Conservation (phyloP, 1,140 invertebrate genomes). For the Listronotus bonariensis region DNA sequence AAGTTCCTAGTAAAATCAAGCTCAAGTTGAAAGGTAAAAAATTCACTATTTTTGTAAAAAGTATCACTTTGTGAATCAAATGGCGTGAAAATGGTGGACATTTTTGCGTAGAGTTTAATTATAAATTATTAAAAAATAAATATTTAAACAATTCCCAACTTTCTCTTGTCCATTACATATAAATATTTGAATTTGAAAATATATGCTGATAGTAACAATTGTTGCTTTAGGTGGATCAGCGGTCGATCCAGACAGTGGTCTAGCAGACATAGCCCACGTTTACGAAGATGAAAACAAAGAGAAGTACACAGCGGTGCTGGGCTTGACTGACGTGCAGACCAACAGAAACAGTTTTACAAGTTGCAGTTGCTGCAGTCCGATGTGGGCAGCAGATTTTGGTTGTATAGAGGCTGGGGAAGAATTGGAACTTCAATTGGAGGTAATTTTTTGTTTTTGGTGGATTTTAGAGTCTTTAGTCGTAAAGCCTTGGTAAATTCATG, state of each 20-base stretch:
- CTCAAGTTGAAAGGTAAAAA: constrained; percentile 74
- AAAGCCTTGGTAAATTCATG: too few species aligned
- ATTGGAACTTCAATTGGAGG: constrained; percentile 92
- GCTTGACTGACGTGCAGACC: constrained; percentile 81
- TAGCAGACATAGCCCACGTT: constrained; percentile 83
- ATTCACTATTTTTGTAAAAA: too few species aligned
- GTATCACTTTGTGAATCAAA: too few species aligned
- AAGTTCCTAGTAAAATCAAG: constrained; percentile 69
- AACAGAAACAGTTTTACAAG: constrained; percentile 96
- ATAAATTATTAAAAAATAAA: too few species aligned
- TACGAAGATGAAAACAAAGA: constrained; percentile 65
- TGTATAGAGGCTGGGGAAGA: constrained; percentile 80
- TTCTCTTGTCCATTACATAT: too few species aligned
- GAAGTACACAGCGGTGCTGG: constrained; percentile 80
- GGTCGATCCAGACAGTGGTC: constrained; percentile 85
- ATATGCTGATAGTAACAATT: constrained; percentile 43
- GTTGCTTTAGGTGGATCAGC: constrained; percentile 72
- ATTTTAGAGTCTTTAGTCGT: too few species aligned
- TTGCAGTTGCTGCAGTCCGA: constrained; percentile 87
- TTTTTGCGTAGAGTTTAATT: too few species aligned
- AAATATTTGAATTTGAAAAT: too few species aligned
- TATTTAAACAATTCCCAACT: too few species aligned
- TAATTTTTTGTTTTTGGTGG: not conserved
- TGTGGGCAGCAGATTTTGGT: constrained; percentile 62
- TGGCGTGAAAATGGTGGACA: too few species aligned